phyloP scores from a whole-genome alignment of 2,888 invertebrate species.

The Stomorhina lunata region DNA sequence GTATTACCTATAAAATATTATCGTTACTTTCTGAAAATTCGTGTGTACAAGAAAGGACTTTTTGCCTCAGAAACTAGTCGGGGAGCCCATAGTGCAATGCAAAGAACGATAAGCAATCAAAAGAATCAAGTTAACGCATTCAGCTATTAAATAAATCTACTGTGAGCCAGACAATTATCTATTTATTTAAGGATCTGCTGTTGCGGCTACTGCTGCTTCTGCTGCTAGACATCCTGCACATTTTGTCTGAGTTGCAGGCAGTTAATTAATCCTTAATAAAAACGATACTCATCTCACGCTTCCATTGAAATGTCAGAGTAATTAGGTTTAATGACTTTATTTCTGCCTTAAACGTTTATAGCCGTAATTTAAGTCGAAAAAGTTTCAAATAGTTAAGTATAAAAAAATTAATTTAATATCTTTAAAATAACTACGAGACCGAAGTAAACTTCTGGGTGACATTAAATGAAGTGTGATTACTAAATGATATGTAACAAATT shows the following conservation, averaged over 20 bases:
- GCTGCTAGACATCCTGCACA: not conserved
- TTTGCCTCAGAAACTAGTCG: no score
- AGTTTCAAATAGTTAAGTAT: no score
- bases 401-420: no score
- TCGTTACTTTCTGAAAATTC: no score
- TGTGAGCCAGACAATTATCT: not conserved
- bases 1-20: no score
- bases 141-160: constrained; percentile 16
- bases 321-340: constrained; percentile 44
- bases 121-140: not conserved
- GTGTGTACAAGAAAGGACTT: no score
- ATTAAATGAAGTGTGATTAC: not conserved
- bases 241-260: not conserved
- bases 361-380: no score
- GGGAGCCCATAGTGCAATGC: no score
- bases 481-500: not conserved
- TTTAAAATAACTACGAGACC: no score
- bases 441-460: not conserved
- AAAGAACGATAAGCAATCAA: not conserved
- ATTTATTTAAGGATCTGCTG: not conserved
- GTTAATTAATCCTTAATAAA: constrained; percentile 14
- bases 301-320: not conserved
- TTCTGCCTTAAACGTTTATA: no score
- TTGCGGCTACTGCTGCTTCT: not conserved
- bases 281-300: not conserved